Percentiles rank a stretch among this genome's conserved stretches.
Conservation (phyloP, 2,888 invertebrate genomes). For the Sipunculus nudus region DNA sequence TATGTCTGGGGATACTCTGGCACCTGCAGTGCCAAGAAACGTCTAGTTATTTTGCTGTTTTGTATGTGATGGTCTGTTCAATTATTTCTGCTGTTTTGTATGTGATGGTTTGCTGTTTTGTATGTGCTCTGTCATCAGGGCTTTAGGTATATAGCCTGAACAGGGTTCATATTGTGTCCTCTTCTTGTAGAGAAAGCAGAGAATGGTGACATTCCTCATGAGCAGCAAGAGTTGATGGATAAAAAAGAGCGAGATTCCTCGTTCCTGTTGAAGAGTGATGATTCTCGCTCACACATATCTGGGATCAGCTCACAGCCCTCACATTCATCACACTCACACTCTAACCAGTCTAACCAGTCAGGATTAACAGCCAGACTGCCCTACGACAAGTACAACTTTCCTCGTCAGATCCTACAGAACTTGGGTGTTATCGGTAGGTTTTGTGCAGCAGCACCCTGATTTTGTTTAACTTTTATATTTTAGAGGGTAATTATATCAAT, state of each 20-base stretch:
- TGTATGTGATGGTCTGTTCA: no score
- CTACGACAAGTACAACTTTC: constrained; percentile 79
- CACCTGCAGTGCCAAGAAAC: no score
- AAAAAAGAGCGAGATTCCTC: constrained; percentile 71
- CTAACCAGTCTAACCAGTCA: constrained; percentile 55
- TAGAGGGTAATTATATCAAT: no score
- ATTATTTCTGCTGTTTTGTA: no score
- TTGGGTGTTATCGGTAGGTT: constrained; percentile 70
- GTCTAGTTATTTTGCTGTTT: no score
- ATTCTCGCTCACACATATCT: constrained; percentile 67
- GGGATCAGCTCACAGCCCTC: constrained; percentile 60
- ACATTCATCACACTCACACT: constrained; percentile 70
- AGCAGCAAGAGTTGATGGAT: constrained; percentile 61
- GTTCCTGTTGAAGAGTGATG: constrained; percentile 67
- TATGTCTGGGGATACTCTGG: no score
- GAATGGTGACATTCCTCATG: constrained; percentile 69
- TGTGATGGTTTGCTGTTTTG: no score
- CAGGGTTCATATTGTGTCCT: no score
- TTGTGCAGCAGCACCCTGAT: background rate
- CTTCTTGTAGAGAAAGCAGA: constrained; percentile 73
- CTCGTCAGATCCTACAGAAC: constrained; percentile 77
- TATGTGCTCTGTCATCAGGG: no score
- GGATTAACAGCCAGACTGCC: constrained; percentile 66
- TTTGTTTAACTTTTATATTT: no score
- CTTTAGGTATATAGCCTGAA: no score